Conservation (phyloP, 2,113 vertebrate species). For the Scytalopus superciliaris region DNA sequence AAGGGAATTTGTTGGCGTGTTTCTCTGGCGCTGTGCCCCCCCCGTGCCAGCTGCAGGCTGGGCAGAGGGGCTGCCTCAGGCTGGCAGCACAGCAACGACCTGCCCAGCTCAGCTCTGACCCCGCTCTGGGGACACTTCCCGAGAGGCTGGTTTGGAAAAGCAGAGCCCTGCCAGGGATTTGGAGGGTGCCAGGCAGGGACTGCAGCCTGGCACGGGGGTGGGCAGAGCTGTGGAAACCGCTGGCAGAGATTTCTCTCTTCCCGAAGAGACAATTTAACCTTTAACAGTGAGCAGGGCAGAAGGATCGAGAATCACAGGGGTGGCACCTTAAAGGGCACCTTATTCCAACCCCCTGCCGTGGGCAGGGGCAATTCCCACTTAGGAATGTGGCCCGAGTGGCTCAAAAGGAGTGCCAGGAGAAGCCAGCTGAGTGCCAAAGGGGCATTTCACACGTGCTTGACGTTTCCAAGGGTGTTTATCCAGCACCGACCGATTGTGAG, state of each 20-base stretch:
- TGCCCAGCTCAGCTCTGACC: neutral
- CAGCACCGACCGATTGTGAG: neutral
- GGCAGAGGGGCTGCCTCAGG: neutral
- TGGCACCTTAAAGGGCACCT: neutral
- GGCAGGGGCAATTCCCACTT: neutral
- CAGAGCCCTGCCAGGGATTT: neutral
- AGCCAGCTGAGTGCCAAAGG: neutral
- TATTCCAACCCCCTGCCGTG: neutral
- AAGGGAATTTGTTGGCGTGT: neutral
- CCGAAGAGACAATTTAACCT: neutral
- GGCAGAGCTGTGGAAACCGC: neutral
- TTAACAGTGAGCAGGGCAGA: neutral
- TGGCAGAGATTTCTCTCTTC: neutral
- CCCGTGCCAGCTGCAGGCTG: neutral
- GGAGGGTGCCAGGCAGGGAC: neutral
- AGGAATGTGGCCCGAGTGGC: neutral
- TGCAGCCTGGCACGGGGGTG: rapidly evolving
- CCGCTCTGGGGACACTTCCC: neutral
- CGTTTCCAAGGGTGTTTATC: neutral
- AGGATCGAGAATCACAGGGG: neutral
- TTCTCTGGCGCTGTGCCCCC: neutral
- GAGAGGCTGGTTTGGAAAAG: neutral
- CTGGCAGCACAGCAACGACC: neutral
- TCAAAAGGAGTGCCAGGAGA: neutral
- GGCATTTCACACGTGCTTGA: neutral